These are phyloP conservation scores for Pecten maximus DNA, from an alignment of 2,888 invertebrate species.

Conservation along the genomic window DNA sequence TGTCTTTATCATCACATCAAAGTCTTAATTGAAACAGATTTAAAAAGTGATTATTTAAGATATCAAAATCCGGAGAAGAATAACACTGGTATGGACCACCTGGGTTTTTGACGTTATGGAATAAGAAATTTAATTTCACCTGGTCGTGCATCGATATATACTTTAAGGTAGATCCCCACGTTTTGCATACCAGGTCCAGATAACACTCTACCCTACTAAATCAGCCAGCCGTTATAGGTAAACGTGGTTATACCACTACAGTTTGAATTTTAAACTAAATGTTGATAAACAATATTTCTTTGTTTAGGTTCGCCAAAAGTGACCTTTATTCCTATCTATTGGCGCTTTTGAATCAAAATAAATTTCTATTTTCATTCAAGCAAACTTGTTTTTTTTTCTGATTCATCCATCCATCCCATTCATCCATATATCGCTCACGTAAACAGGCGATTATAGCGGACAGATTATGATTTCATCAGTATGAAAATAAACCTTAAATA, in stretches of 20 bases:
- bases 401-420: neutral
- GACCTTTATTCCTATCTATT: no score
- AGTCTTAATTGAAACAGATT: neutral
- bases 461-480: neutral
- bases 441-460: neutral
- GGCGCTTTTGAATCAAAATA: no score
- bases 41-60: neutral
- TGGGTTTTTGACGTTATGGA: neutral
- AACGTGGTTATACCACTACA: neutral
- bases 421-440: neutral
- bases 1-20: constrained; percentile 5
- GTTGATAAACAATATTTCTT: neutral
- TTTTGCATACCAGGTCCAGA: no score
- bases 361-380: neutral
- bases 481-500: neutral
- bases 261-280: neutral
- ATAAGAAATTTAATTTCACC: neutral
- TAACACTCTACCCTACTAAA: no score
- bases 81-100: neutral
- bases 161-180: neutral
- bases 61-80: neutral
- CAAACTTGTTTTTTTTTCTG: neutral
- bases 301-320: neutral
- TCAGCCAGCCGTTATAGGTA: no score
- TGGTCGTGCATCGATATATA: neutral